Evolutionary conservation across 1,140 invertebrate genomes (phyloP), one percentile per base, ranked within the genome.

Genomic region (Pseudobourletiella spinata): DNA sequence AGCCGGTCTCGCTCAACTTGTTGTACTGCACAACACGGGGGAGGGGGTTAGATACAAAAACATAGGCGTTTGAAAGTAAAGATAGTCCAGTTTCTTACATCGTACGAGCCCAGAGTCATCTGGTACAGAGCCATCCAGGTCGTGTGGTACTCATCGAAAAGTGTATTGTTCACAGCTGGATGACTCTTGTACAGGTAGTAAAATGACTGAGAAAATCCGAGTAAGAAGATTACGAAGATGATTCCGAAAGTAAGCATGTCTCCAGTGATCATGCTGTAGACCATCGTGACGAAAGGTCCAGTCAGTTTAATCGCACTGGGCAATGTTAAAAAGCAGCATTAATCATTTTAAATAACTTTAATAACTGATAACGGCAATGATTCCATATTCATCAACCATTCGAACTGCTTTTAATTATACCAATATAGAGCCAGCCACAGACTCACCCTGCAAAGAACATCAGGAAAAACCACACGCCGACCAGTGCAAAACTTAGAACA

Each of bases 101-200:
- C 95, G 77, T 98, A 98, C 78, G 95, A 92, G 52, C 95, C 95
- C 15, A 99, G 79, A 16, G 95, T 98, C 73, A 98, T 97, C 75
- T 98, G 91, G 77, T 98, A 96, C 4, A 99, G 77, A 0, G 92
- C 93, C 88, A 98, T 95, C 86, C 96, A 94, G 1, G 95, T 98
- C 55, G 85, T 87, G 1, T 84, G 81, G 74, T 95, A 98, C 32
- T 84, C 88, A 67, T 84, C 82, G 73, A 86, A 92, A 59, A 89
- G 79, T 22, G 91, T 85, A 35, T 80, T 83, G 73, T 86, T 84
- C 24, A 87, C 84, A 61, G 84, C 83, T 1, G 89, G 88, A 75
- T 88, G 90, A 51, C 90, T 90, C 79, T 92, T 95, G 74, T 95
- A 96, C 1, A 99, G 80, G 75, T 97, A 98, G 77, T 86, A 98